phyloP scores from a whole-genome alignment of 2,113 vertebrate genomes.

The Piprites chloris region DNA sequence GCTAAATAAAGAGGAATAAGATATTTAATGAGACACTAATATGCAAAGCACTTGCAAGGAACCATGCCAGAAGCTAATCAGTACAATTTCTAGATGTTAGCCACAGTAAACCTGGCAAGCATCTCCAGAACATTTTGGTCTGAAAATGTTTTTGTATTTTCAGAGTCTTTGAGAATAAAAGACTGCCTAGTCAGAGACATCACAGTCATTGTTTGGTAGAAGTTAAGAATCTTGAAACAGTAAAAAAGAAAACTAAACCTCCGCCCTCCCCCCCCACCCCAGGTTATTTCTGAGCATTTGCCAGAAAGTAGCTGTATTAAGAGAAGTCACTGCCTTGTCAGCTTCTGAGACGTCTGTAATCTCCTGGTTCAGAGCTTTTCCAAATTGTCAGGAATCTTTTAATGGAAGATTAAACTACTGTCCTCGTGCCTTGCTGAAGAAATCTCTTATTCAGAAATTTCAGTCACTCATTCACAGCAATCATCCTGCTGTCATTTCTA shows the following conservation, averaged over 20 bases:
- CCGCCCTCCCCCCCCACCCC: too few relatives aligned
- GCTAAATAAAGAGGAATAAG: background rate
- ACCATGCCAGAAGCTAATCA: slow-evolving; percentile 1
- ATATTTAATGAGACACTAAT: background rate
- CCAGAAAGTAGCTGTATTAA: background rate
- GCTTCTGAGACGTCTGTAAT: background rate
- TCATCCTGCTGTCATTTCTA: slow-evolving; percentile 38
- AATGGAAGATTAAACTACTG: slow-evolving; percentile 48
- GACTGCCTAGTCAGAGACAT: background rate
- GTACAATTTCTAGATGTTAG: background rate
- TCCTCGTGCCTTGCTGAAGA: slow-evolving; percentile 6
- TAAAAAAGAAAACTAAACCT: background rate
- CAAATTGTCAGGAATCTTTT: slow-evolving; percentile 32
- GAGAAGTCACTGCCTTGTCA: slow-evolving; percentile 28
- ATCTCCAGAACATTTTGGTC: slow-evolving; percentile 9
- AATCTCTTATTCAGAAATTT: slow-evolving; percentile 40
- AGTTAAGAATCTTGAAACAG: background rate
- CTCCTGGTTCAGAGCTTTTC: slow-evolving; percentile 28
- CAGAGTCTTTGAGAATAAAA: background rate
- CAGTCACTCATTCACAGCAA: slow-evolving; percentile 32
- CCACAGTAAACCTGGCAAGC: slow-evolving; percentile 11
- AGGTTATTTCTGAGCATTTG: background rate
- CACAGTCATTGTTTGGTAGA: background rate
- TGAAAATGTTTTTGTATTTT: background rate
- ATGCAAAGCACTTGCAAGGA: background rate